These are phyloP conservation scores for Eueides isabella DNA, from an alignment of 1,140 invertebrate species.

Conservation along the genomic window DNA sequence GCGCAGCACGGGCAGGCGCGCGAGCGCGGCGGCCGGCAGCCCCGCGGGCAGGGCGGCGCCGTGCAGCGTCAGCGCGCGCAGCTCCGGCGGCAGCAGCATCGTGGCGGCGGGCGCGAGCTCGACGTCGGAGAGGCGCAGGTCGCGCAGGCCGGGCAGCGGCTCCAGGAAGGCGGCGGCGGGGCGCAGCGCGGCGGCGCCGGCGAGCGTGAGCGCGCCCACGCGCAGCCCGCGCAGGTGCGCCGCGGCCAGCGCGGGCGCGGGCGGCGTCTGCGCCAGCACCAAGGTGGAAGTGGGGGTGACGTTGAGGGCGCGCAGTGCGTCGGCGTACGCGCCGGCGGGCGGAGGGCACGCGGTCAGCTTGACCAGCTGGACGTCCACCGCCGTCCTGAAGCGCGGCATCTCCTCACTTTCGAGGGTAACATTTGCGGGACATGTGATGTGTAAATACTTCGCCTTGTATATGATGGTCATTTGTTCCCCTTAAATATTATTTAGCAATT, in stretches of 20 bases:
- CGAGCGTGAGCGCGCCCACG: conserved; percentile 22
- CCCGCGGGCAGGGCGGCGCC: conserved; percentile 5
- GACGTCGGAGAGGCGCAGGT: conserved; percentile 32
- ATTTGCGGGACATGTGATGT: conserved; percentile 33
- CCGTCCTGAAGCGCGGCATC: conserved; percentile 36
- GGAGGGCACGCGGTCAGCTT: conserved; percentile 36
- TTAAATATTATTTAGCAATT: neutral
- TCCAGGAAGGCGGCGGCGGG: conserved; percentile 25
- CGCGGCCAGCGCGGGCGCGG: conserved; percentile 17
- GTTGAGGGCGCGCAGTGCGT: conserved; percentile 66
- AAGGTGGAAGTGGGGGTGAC: conserved; percentile 25
- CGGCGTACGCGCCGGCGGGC: conserved; percentile 59
- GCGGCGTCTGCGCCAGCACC: conserved; percentile 15
- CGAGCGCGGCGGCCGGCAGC: conserved; percentile 25
- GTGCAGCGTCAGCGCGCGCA: conserved; percentile 25
- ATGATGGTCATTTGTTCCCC: neutral
- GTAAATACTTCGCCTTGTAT: conserved; percentile 1
- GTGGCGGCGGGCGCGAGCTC: conserved; percentile 12
- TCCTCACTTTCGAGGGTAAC: conserved; percentile 32
- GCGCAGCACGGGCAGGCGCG: conserved; percentile 27
- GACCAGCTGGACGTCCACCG: conserved; percentile 22
- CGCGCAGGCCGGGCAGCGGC: conserved; percentile 27
- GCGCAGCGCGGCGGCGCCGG: neutral
- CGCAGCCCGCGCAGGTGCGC: conserved; percentile 21
- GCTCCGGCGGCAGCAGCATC: conserved; percentile 20